Percentiles rank a stretch among this genome's conserved stretches.
These are phyloP conservation scores for Stomatorhinus ivindoensis DNA, from an alignment of 2,113 vertebrate genomes.

Conservation along the genomic window DNA sequence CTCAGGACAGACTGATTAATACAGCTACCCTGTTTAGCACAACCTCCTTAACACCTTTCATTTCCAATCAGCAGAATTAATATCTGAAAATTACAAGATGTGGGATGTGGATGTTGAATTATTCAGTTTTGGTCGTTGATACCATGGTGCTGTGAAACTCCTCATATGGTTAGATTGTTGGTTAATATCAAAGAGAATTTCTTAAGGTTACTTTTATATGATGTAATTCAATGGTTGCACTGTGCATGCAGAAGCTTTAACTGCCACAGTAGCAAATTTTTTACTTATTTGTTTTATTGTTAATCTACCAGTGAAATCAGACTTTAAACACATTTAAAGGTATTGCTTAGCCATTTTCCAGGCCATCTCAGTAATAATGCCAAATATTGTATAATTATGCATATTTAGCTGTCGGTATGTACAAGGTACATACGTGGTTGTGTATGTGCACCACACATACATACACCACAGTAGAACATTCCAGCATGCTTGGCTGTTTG, in stretches of 20 bases:
- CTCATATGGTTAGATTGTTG: neutral
- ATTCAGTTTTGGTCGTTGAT: neutral
- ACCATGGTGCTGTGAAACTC: neutral
- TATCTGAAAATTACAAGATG: neutral
- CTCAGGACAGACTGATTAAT: neutral
- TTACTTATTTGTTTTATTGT: neutral
- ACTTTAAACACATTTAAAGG: neutral
- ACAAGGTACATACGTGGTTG: neutral
- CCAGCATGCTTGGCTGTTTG: conserved; percentile 3
- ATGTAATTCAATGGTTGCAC: neutral
- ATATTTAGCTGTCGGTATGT: neutral
- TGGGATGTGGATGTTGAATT: neutral
- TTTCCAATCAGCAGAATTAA: neutral
- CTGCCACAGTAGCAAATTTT: neutral
- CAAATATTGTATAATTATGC: neutral
- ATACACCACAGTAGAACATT: neutral
- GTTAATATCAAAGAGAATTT: neutral
- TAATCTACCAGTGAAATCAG: neutral
- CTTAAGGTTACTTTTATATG: neutral
- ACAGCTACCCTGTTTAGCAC: neutral
- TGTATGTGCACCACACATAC: neutral
- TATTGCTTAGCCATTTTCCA: neutral
- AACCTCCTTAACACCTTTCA: neutral
- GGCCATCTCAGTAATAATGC: neutral
- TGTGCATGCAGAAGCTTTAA: neutral